These are phyloP conservation scores for Drosophila nigromelanica DNA, from an alignment of 1,140 invertebrate genomes.

Conservation along the genomic window DNA sequence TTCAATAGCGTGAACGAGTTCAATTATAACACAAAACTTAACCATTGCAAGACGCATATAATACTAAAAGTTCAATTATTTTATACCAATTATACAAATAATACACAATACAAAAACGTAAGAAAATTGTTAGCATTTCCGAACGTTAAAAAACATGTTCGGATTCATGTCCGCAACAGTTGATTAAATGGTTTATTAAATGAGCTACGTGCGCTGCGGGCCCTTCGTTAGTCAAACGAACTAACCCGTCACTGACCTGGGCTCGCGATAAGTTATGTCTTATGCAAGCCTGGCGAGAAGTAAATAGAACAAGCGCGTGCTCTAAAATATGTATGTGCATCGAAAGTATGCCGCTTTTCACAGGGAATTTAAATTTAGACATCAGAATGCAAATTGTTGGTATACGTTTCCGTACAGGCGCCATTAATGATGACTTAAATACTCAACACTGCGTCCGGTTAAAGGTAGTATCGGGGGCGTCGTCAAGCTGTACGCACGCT, in stretches of 20 bases:
- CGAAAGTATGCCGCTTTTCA: constrained; percentile 22
- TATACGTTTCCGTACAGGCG: constrained; percentile 5
- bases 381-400: constrained; percentile 36
- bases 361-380: constrained; percentile 20
- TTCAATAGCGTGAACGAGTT: too few relatives aligned
- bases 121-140: constrained; percentile 3
- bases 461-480: constrained; percentile 54
- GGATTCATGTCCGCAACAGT: constrained; percentile 29
- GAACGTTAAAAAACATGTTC: constrained; percentile 54
- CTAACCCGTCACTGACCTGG: background rate
- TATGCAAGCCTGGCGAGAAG: constrained; percentile 30
- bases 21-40: too few relatives aligned
- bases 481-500: constrained; percentile 25
- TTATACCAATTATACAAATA: too few relatives aligned
- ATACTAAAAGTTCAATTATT: too few relatives aligned
- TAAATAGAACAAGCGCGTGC: constrained; percentile 45
- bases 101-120: too few relatives aligned
- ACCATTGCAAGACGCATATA: too few relatives aligned
- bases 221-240: background rate
- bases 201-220: constrained; percentile 31
- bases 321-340: constrained; percentile 25
- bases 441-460: constrained; percentile 6
- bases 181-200: constrained; percentile 9
- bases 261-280: constrained; percentile 24
- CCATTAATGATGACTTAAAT: constrained; percentile 46